phyloP scores from a whole-genome alignment of 2,797 vertebrate genomes.

The Tolypeutes matacus region DNA sequence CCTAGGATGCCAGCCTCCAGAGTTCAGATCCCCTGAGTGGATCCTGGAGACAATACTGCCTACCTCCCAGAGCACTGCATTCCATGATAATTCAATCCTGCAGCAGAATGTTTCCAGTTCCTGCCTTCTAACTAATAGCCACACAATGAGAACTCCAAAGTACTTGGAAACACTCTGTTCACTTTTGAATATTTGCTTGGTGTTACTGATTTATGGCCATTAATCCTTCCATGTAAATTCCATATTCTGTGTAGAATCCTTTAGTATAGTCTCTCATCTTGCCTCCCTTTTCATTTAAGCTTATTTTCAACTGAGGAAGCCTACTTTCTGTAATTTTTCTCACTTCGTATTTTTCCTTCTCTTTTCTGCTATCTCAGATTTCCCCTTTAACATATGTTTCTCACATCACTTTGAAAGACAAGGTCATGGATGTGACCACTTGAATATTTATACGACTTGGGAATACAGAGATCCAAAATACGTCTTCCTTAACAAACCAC shows the following conservation, averaged over 20 bases:
- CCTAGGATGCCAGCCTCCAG: not conserved
- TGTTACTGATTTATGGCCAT: not conserved
- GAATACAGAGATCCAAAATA: not conserved
- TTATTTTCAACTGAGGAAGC: not conserved
- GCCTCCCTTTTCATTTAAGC: not conserved
- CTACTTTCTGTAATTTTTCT: slow-evolving; percentile 14
- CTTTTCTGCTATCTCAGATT: not conserved
- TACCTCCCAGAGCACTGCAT: not conserved
- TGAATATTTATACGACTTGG: slow-evolving; percentile 5
- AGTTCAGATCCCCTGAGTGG: not conserved
- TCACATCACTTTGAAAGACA: slow-evolving; percentile 22
- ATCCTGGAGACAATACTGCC: not conserved
- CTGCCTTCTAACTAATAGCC: not conserved
- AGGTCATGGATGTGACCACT: not conserved
- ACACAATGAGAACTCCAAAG: not conserved
- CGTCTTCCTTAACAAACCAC: not conserved
- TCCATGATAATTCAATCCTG: not conserved
- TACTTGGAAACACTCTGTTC: not conserved
- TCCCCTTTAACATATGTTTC: not conserved
- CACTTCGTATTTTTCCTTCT: not conserved
- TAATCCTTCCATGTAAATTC: not conserved
- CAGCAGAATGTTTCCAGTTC: too few species aligned
- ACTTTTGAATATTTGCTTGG: not conserved
- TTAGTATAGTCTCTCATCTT: not conserved
- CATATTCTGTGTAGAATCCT: not conserved